phyloP scores from a whole-genome alignment of 2,888 invertebrate genomes.

The Hirtodrosophila confusa region DNA sequence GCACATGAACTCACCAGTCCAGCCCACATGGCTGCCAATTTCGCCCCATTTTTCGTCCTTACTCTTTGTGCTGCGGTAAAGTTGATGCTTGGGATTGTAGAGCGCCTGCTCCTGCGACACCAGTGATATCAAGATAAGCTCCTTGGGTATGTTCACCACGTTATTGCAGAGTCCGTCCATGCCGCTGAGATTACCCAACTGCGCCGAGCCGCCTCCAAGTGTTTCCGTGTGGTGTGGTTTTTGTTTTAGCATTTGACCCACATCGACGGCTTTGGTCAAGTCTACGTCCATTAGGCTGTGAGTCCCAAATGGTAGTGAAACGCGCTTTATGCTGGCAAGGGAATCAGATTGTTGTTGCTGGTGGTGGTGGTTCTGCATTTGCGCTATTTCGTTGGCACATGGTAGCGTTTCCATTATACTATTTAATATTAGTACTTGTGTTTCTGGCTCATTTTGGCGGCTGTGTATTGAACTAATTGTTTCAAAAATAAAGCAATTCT shows the following conservation, averaged over 20 bases:
- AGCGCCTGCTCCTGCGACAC: slow-evolving; percentile 81
- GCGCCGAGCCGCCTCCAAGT: slow-evolving; percentile 21
- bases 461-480: slow-evolving; percentile 25
- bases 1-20: slow-evolving; percentile 72
- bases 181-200: slow-evolving; percentile 65
- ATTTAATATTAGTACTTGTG: slow-evolving; percentile 9
- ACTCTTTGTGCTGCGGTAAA: slow-evolving; percentile 77
- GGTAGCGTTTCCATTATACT: slow-evolving; percentile 57
- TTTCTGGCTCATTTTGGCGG: slow-evolving; percentile 40
- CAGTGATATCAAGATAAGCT: slow-evolving; percentile 77
- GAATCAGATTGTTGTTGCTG: slow-evolving; percentile 26
- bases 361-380: slow-evolving; percentile 33
- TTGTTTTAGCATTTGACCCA: slow-evolving; percentile 39
- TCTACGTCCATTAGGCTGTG: slow-evolving; percentile 40
- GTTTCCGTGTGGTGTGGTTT: slow-evolving; percentile 40
- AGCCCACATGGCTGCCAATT: slow-evolving; percentile 77
- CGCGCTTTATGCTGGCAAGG: slow-evolving; percentile 44
- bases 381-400: slow-evolving; percentile 44
- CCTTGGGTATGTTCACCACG: slow-evolving; percentile 72
- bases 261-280: slow-evolving; percentile 27
- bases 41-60: slow-evolving; percentile 81
- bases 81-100: slow-evolving; percentile 81
- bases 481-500: slow-evolving; percentile 33
- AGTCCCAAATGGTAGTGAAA: slow-evolving; percentile 37
- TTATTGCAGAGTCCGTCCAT: slow-evolving; percentile 64